phyloP scores from a whole-genome alignment of 2,888 invertebrate species.

The Rhorus exstirpatorius region DNA sequence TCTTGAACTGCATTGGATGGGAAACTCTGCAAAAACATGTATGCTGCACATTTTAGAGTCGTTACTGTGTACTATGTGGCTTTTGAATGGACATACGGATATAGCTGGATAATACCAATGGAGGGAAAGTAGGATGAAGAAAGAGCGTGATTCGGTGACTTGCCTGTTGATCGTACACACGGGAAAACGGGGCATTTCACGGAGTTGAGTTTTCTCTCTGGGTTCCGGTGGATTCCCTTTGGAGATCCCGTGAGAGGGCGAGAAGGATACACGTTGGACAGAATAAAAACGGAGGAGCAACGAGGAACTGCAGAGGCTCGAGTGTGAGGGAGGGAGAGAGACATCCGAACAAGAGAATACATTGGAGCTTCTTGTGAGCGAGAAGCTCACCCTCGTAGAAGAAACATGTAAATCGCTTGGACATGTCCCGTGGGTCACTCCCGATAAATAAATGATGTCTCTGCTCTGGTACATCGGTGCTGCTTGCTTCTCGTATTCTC shows the following conservation, averaged over 20 bases:
- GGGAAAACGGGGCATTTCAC: conserved; percentile 48
- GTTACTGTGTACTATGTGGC: background rate
- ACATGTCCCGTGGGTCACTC: conserved; percentile 56
- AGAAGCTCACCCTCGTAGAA: conserved; percentile 39
- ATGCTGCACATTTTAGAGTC: background rate
- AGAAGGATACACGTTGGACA: background rate
- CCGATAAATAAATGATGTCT: conserved; percentile 59
- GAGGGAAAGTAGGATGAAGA: conserved; percentile 35
- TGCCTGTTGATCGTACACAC: conserved; percentile 62
- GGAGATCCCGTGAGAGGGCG: conserved; percentile 38
- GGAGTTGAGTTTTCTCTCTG: conserved; percentile 48
- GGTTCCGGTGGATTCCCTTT: conserved; percentile 54
- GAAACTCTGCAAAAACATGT: conserved; percentile 19
- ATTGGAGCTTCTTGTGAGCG: conserved; percentile 31
- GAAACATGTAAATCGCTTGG: conserved; percentile 37
- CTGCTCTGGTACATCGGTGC: conserved; percentile 32
- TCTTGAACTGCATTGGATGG: conserved; percentile 7
- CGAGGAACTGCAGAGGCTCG: conserved; percentile 9
- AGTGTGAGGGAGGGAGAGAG: conserved; percentile 1
- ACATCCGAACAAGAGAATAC: background rate
- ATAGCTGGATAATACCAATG: conserved; percentile 10
- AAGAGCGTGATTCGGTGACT: conserved; percentile 21
- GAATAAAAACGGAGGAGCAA: conserved; percentile 24
- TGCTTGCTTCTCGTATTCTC: conserved; percentile 6
- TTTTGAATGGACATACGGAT: background rate